Evolutionary conservation across 2,797 vertebrate species (phyloP), one percentile per base, ranked within the genome.

Genomic region (Danionella dracula): DNA sequence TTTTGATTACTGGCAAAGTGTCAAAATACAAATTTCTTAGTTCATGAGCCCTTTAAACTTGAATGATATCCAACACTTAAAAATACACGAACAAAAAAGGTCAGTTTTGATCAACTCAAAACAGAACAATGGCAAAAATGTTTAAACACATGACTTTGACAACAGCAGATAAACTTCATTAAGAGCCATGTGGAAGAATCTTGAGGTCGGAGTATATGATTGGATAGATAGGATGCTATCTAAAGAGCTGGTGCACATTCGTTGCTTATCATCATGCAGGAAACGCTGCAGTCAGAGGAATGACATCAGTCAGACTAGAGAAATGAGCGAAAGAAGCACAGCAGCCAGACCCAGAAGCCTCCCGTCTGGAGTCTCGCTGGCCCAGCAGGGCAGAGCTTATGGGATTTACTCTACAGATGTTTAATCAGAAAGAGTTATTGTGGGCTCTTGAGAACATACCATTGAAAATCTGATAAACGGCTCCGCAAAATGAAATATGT

Each of bases 361-460:
- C 17, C 50, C 35, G 29, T 70, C 67, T 70, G 51, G 57, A 64
- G 55, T 49, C 40, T 37, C 40, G 62, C 69, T 53, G 23, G 17
- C 55, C 38, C 54, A 55, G 27, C 37, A 67, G 15, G 9, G 60
- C 42, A 27, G 13, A 42, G 13, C 11, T 56, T 70, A 40, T 15
- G 46, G 42, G 56, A 70, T 70, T 74, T 63, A 62, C 50, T 58
- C 46, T 13, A 45, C 40, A 46, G 17, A 58, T 59, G 46, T 21
- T 74, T 67, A 67, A 74, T 74, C 58, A 67, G 20, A n/a, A 42
- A 5, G 41, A 70, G 48, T 67, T 58, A 70, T 40, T 66, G 37
- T 10, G 31, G 35, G 37, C 13, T 13, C 49, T 34, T 31, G 13
- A 31, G 15, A 46, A 68, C 31, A 13, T 29, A 41, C 20, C 20